Conservation (phyloP, 2,888 invertebrate genomes). For the Cerastis leucographa region DNA sequence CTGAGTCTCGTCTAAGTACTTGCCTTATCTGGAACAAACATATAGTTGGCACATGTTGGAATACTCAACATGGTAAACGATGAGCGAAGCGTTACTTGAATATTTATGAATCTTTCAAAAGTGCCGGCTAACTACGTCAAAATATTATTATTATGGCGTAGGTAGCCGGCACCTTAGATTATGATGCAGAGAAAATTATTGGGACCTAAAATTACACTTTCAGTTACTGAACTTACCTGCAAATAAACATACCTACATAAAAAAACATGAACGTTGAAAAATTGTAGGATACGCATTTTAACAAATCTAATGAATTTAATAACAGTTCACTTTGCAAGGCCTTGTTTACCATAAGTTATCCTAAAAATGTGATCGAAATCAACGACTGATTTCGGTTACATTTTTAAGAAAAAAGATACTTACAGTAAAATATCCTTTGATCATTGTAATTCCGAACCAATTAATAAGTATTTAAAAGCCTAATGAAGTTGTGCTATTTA, state of each 20-base stretch:
- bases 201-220: background rate
- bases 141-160: background rate
- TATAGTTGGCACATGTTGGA: background rate
- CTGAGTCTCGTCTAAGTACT: background rate
- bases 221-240: background rate
- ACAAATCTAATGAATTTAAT: background rate
- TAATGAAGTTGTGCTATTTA: background rate
- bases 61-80: background rate
- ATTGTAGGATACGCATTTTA: background rate
- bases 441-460: background rate
- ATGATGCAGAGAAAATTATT: background rate
- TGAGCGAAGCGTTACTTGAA: background rate
- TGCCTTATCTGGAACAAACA: background rate
- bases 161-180: background rate
- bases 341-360: too few species aligned
- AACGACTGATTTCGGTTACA: too few species aligned
- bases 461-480: background rate
- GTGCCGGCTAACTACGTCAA: background rate
- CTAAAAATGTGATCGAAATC: background rate
- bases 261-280: background rate
- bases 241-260: background rate
- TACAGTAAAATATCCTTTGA: background rate
- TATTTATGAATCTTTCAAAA: slow-evolving; percentile 1
- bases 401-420: background rate
- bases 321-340: background rate